Conservation (phyloP, 2,797 vertebrate genomes). For the Alca torda region DNA sequence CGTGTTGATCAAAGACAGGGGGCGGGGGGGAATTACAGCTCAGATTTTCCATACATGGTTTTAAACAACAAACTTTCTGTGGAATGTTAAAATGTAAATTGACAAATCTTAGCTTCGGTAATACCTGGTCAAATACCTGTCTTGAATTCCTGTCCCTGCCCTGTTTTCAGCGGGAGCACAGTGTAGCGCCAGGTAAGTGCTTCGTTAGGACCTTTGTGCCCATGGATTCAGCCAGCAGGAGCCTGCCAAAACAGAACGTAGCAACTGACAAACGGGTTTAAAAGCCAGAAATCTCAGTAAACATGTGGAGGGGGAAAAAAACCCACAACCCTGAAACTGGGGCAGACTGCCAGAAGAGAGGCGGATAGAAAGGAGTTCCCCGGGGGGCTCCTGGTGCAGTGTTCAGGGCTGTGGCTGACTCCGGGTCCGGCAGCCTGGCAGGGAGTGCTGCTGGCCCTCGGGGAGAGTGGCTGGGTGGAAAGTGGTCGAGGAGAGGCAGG, state of each 20-base stretch:
- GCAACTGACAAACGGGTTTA: neutral
- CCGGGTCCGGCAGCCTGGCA: neutral
- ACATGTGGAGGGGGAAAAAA: neutral
- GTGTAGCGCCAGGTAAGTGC: neutral
- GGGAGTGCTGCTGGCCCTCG: neutral
- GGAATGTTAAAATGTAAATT: neutral
- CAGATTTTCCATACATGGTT: neutral
- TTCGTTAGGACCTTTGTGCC: neutral
- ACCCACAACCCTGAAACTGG: rapidly evolving
- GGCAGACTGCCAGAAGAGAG: neutral
- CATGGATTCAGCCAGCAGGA: neutral
- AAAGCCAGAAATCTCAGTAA: neutral
- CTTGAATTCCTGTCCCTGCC: neutral
- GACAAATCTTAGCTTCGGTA: neutral
- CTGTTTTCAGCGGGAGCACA: neutral
- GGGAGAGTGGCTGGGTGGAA: neutral
- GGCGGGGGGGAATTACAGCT: neutral
- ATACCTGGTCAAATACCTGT: neutral
- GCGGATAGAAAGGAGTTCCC: neutral
- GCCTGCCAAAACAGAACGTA: neutral
- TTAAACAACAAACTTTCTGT: neutral
- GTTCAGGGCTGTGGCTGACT: neutral
- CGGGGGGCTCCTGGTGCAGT: rapidly evolving
- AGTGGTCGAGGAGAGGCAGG: neutral
- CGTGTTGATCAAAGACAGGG: neutral